Percentiles rank a stretch among this genome's conserved stretches.
Conservation (phyloP, 2,888 invertebrate genomes). For the Actias luna region DNA sequence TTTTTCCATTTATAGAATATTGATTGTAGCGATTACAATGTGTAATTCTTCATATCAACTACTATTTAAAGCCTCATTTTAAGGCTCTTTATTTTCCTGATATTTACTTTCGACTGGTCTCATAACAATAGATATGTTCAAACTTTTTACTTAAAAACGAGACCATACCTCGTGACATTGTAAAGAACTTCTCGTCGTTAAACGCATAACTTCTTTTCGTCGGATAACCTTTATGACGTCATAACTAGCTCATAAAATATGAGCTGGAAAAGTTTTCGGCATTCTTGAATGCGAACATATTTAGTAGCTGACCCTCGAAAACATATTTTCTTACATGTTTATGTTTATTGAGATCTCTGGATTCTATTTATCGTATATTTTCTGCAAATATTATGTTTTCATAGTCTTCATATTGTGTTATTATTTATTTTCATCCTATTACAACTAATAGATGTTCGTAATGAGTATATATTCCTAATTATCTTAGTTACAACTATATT, state of each 20-base stretch:
- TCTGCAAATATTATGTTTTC: too few species aligned
- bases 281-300: not conserved
- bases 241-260: constrained; percentile 13
- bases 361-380: too few species aligned
- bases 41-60: not conserved
- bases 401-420: too few species aligned
- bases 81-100: too few species aligned
- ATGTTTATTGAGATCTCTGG: not conserved
- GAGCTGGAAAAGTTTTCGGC: not conserved
- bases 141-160: not conserved
- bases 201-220: constrained; percentile 6
- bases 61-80: not conserved
- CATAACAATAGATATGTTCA: not conserved
- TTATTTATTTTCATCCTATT: too few species aligned
- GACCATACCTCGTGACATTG: not conserved
- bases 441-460: too few species aligned
- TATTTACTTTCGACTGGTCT: not conserved
- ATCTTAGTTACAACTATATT: too few species aligned
- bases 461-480: too few species aligned
- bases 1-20: too few species aligned
- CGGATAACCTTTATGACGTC: constrained; percentile 11
- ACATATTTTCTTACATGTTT: not conserved
- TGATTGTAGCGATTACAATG: not conserved
- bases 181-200: not conserved
- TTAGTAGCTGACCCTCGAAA: not conserved